These are phyloP conservation scores for Hippasteria phrygiana DNA, from an alignment of 53 echinoderm and acorn worm species.

Conservation along the genomic window DNA sequence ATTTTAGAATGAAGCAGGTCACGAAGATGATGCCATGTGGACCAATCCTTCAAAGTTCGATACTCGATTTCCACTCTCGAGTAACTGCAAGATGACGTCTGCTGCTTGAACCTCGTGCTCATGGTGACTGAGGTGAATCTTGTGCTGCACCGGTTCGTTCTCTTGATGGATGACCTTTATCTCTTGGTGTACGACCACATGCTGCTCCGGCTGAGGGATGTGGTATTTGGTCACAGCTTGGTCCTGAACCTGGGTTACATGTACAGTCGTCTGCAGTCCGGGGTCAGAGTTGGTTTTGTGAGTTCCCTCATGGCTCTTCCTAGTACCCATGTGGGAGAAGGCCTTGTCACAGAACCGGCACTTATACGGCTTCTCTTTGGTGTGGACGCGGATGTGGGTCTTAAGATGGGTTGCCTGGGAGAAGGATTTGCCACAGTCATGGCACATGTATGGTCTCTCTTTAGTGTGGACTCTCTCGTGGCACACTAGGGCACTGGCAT, in stretches of 20 bases:
- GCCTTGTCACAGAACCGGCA: slow-evolving; percentile 41
- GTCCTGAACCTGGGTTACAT: neutral
- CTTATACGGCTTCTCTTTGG: slow-evolving; percentile 55
- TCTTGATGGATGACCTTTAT: slow-evolving; percentile 43
- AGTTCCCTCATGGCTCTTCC: slow-evolving; percentile 60
- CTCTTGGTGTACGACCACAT: slow-evolving; percentile 7
- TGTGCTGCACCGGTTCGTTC: slow-evolving; percentile 29
- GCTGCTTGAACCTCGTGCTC: slow-evolving; percentile 61
- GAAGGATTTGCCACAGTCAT: slow-evolving; percentile 47
- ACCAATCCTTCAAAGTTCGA: slow-evolving; percentile 54
- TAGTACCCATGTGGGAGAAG: slow-evolving; percentile 63
- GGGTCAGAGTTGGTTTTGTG: slow-evolving; percentile 36
- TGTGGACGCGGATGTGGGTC: slow-evolving; percentile 59
- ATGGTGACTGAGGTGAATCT: slow-evolving; percentile 46
- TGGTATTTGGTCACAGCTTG: slow-evolving; percentile 2
- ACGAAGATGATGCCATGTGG: slow-evolving; percentile 27
- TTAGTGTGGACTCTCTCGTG: slow-evolving; percentile 56
- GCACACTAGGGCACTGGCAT: slow-evolving; percentile 55
- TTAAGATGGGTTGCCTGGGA: slow-evolving; percentile 57
- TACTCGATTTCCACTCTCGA: slow-evolving; percentile 51
- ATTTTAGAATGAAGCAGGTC: too few relatives aligned
- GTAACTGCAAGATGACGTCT: slow-evolving; percentile 57
- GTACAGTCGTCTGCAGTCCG: neutral
- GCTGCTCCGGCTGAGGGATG: slow-evolving; percentile 32
- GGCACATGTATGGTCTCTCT: slow-evolving; percentile 37